Evolutionary conservation across 2,888 invertebrate genomes (phyloP).

Genomic region (Amiota mariae): DNA sequence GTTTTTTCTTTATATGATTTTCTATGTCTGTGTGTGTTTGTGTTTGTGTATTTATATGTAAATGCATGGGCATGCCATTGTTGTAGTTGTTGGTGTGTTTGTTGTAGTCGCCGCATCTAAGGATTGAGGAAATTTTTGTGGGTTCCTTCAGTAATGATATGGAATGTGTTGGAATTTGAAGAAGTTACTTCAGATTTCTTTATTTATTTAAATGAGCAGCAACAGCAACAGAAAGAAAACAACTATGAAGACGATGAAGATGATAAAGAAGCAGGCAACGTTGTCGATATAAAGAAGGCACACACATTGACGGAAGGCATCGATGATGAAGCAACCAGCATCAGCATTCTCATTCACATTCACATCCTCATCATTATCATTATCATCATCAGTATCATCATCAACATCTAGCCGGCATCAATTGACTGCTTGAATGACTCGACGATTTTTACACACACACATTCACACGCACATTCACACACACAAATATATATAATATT

Average conservation of each 20-base stretch:
- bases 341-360: not conserved
- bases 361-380: too few relatives aligned
- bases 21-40: not conserved
- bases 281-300: not conserved
- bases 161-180: constrained; percentile 69
- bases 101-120: constrained; percentile 55
- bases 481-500: too few relatives aligned
- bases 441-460: not conserved
- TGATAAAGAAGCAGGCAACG: not conserved
- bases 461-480: not conserved
- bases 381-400: too few relatives aligned
- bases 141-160: constrained; percentile 67
- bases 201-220: constrained; percentile 68
- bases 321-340: constrained; percentile 13
- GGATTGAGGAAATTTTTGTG: constrained; percentile 68
- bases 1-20: too few relatives aligned
- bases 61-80: constrained; percentile 24
- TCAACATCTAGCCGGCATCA: constrained; percentile 32
- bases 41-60: constrained; percentile 30
- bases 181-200: constrained; percentile 67
- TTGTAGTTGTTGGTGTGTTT: too few relatives aligned
- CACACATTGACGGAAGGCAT: constrained; percentile 23
- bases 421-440: constrained; percentile 51
- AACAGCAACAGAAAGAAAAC: constrained; percentile 25
- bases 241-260: not conserved